Evolutionary conservation across 2,797 vertebrate species (phyloP).

Genomic region (Microctenopoma lineatum): DNA sequence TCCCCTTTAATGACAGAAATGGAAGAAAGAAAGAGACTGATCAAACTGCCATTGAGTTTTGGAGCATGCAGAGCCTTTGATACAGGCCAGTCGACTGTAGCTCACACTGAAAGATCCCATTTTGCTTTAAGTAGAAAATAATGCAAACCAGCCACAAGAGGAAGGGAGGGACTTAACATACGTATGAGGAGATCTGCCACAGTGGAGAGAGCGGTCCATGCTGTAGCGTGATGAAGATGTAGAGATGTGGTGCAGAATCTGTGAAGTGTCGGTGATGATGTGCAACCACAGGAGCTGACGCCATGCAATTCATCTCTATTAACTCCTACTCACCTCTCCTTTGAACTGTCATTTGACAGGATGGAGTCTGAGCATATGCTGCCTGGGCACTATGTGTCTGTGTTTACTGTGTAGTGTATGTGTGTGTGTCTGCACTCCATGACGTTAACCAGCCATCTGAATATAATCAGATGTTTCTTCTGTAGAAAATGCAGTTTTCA

Average conservation of each 20-base stretch:
- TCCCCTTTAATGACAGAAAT: conserved; percentile 62
- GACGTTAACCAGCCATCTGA: conserved; percentile 32
- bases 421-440: conserved; percentile 8
- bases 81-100: conserved; percentile 64
- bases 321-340: conserved; percentile 66
- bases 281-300: conserved; percentile 60
- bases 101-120: conserved; percentile 65
- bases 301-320: conserved; percentile 74
- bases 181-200: conserved; percentile 45
- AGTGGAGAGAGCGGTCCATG: conserved; percentile 46
- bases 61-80: conserved; percentile 69
- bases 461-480: conserved; percentile 21
- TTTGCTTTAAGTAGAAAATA: conserved; percentile 72
- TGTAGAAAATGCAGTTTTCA: not conserved
- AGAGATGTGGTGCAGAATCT: conserved; percentile 60
- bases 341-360: conserved; percentile 70
- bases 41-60: conserved; percentile 61
- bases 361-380: conserved; percentile 36
- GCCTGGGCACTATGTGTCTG: conserved; percentile 7
- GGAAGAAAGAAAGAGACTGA: conserved; percentile 57
- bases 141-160: conserved; percentile 67
- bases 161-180: conserved; percentile 27
- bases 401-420: conserved; percentile 17
- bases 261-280: conserved; percentile 70
- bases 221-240: conserved; percentile 62